Percentiles rank a stretch among this genome's conserved stretches.
phyloP scores from a whole-genome alignment of 2,113 vertebrate species.

The Chamaetylas fuelleborni region DNA sequence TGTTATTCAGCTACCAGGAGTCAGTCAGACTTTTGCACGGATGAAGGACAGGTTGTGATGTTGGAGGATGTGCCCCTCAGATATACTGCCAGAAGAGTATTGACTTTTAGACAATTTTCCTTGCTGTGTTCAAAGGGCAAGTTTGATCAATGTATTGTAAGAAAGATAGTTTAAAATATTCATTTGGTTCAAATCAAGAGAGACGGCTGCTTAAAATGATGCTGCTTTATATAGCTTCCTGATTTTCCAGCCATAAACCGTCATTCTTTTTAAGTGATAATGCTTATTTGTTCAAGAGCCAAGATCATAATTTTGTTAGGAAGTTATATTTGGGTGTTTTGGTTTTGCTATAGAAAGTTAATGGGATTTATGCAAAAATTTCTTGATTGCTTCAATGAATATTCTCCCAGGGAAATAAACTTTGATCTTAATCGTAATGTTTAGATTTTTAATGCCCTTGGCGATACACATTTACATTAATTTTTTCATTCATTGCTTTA shows the following conservation, averaged over 20 bases:
- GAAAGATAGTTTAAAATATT: conserved; percentile 31
- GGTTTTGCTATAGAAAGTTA: conserved; percentile 21
- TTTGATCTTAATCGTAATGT: conserved; percentile 21
- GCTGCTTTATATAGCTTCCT: neutral
- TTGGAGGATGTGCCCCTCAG: neutral
- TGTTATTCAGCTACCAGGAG: neutral
- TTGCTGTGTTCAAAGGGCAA: neutral
- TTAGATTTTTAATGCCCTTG: conserved; percentile 8
- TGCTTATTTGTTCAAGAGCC: neutral
- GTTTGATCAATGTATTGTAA: neutral
- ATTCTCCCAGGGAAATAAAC: conserved; percentile 6
- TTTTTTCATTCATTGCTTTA: conserved; percentile 32
- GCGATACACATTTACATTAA: neutral
- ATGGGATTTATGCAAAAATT: conserved; percentile 42
- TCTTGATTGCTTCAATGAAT: conserved; percentile 36
- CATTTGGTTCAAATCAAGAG: neutral
- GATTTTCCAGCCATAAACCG: conserved; percentile 1
- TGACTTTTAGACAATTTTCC: neutral
- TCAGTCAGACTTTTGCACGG: neutral
- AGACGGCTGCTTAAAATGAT: neutral
- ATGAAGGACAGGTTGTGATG: neutral
- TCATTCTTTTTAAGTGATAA: conserved; percentile 20
- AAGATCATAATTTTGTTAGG: conserved; percentile 28
- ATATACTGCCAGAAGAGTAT: neutral
- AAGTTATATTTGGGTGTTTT: conserved; percentile 31